phyloP scores from a whole-genome alignment of 1,140 invertebrate species.

The Aphelenchoides fujianensis region DNA sequence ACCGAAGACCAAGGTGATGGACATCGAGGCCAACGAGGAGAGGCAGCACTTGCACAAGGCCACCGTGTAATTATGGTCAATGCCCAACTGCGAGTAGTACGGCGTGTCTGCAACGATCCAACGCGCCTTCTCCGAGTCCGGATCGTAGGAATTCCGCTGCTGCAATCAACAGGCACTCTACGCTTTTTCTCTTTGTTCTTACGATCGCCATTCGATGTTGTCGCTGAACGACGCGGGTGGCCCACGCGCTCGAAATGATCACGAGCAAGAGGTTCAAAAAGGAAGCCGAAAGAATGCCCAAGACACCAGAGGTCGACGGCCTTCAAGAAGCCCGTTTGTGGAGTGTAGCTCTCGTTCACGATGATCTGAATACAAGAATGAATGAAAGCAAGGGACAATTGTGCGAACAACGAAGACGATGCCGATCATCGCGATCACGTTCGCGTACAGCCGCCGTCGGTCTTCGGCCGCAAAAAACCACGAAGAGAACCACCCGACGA shows the following conservation, averaged over 20 bases:
- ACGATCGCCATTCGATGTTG: slow-evolving; percentile 12
- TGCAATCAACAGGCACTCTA: too few species aligned
- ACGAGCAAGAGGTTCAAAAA: background rate
- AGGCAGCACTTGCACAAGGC: background rate
- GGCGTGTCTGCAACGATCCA: slow-evolving; percentile 18
- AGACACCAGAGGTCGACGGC: slow-evolving; percentile 3
- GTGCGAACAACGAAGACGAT: slow-evolving; percentile 10
- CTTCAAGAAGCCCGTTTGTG: slow-evolving; percentile 11
- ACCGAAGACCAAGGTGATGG: background rate
- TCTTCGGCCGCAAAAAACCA: slow-evolving; percentile 15
- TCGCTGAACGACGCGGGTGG: slow-evolving; percentile 7
- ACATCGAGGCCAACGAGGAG: background rate
- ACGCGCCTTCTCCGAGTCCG: background rate
- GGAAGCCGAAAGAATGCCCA: background rate
- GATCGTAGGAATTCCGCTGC: background rate
- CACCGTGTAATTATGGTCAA: background rate
- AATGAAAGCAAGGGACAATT: background rate
- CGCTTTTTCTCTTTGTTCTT: too few species aligned
- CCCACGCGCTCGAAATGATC: background rate
- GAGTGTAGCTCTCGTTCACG: background rate
- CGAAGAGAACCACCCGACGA: background rate
- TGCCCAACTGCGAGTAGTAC: slow-evolving; percentile 11
- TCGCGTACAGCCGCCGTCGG: background rate
- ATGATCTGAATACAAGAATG: background rate
- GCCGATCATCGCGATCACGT: background rate